Evolutionary conservation across 2,888 invertebrate genomes (phyloP), one percentile per base, ranked within the genome.

Genomic region (Idaea dimidiata): DNA sequence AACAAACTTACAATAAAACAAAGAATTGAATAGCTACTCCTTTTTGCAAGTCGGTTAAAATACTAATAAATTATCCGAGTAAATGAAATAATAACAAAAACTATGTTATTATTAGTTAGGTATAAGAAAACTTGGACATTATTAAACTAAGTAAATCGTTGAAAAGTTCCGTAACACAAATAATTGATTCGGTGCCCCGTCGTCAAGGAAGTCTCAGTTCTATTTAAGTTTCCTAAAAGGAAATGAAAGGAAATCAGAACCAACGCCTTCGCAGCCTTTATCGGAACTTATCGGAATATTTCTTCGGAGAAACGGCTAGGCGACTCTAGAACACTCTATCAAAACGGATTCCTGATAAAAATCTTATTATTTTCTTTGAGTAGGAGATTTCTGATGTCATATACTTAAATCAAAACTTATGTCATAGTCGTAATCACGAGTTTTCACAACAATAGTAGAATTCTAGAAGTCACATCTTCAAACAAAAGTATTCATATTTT

Each of bases 141-240:
- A 82, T 82, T 80, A 82, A 75, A 74, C 69, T 77, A 72, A 86
- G 80, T 75, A 84, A 89, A 88, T 89, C 83, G 82, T 77, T 81
- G 76, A 74, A 66, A 89, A 88, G 82, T 88, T 87, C 78, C 74
- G 80, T 80, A 87, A 88, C 87, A 87, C 89, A 91, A 89, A 90
- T 91, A 91, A 91, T 91, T 90, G 91, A 91, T 91, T 89, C 84
- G 83, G 84, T 82, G 81, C 85, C 83, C 83, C 86, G 87, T 87
- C 85, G 88, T 87, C 87, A 87, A 81, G 88, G 86, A 90, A 89
- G 84, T 88, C 90, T 88, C 87, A 84, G 87, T 87, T 91, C 90
- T 91, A 91, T 91, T 91, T 89, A 90, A 91, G 91, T 91, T 91
- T 91, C 90, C 89, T 89, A 84, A 91, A 86, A 90, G 91, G 91